Evolutionary conservation across 1,140 invertebrate species (phyloP), one percentile per base, ranked within the genome.

Genomic region (Nasonia longicornis): DNA sequence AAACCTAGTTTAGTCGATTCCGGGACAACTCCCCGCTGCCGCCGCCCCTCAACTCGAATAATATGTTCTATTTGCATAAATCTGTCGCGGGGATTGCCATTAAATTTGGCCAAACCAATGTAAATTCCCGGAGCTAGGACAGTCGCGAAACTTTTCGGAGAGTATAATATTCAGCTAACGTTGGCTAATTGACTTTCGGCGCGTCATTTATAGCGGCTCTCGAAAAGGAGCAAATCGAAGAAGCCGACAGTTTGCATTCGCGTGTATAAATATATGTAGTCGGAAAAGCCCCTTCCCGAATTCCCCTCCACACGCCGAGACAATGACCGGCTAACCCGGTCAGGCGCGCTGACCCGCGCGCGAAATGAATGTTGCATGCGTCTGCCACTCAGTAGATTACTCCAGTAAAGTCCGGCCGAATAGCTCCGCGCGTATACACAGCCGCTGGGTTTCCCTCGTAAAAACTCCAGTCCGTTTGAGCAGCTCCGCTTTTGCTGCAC

Each of bases 371-470:
- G 85, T 86, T 87, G 85, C 84, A 84, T 86, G 86, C 83, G 83
- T 84, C 80, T 79, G 83, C 87, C 86, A 87, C 87, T 87, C 87
- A 86, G 86, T 86, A 87, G 88, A 88, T 89, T 88, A 86, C 85
- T 82, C 80, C 42, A 86, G 85, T 85, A 84, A 87, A 87, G 84
- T 87, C 82, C 81, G 83, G 77, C 80, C 67, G 84, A 82, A 81
- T 87, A 84, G 52, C 52, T 58, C 52, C 84, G 80, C 83, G 63
- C 22, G 10, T 52, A 52, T 52, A 52, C 16, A 52, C 14, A 16
- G 20, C 3, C 16, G 20, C 42, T 20, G 71, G 48, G 20, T 38
- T 29, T 42, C 45, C 80, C 35, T 58, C 77, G 73, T 75, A 75
- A 75, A 75, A 75, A 75, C 16, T n/a, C 52, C 3, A 1, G 52